These are phyloP conservation scores for Calameuta pallipes DNA, from an alignment of 2,888 invertebrate species.

Conservation along the genomic window DNA sequence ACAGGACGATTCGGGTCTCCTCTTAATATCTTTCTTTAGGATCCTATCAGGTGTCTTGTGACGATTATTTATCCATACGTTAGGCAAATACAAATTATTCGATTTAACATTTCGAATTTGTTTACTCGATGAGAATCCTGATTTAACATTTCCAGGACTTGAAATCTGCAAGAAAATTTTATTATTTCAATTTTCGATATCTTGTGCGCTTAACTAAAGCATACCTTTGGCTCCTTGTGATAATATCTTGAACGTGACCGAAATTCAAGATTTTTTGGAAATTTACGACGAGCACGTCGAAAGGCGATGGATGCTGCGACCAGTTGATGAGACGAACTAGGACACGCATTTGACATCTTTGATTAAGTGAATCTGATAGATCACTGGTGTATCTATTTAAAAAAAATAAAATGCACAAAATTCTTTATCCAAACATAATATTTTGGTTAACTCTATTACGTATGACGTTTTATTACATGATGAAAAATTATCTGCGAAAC, in stretches of 20 bases:
- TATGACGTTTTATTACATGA: neutral
- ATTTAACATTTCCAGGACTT: neutral
- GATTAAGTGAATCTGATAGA: neutral
- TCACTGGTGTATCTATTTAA: too few relatives aligned
- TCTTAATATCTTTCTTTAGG: conserved; percentile 6
- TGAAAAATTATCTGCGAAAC: neutral
- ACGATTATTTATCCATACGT: neutral
- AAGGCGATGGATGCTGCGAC: conserved; percentile 55
- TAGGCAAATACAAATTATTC: too few relatives aligned
- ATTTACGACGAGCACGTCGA: conserved; percentile 53
- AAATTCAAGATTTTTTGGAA: conserved; percentile 52
- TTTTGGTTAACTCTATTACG: neutral
- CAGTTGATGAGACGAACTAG: conserved; percentile 49
- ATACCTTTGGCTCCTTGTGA: neutral
- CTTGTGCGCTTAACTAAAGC: neutral
- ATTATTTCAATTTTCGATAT: neutral
- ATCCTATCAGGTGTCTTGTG: neutral
- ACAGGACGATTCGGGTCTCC: neutral
- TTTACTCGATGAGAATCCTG: neutral
- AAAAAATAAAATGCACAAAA: neutral
- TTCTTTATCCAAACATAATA: neutral
- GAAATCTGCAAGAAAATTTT: neutral
- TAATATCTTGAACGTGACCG: neutral
- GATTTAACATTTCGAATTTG: neutral
- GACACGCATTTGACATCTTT: conserved; percentile 39